Evolutionary conservation across 1,140 invertebrate genomes (phyloP).

Genomic region (Drosophila teissieri): DNA sequence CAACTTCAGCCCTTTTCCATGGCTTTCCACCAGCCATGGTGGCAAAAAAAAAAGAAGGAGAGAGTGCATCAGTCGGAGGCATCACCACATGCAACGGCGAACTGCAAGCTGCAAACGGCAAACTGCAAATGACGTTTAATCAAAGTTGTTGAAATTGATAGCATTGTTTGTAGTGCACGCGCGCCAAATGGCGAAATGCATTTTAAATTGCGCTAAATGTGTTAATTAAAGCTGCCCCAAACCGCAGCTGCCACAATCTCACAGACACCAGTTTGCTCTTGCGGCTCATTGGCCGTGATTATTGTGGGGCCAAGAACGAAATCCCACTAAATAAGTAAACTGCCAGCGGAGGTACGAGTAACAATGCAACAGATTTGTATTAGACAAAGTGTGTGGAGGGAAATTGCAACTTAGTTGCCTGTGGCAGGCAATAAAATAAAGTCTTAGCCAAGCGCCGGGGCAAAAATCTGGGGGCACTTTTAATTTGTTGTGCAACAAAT

Average conservation of each 20-base stretch:
- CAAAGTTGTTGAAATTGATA: conserved; percentile 83
- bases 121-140: conserved; percentile 82
- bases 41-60: too few relatives aligned
- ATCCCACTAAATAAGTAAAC: conserved; percentile 69
- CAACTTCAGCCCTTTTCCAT: conserved; percentile 23
- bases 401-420: conserved; percentile 70
- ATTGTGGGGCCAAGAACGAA: conserved; percentile 37
- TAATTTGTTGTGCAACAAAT: conserved; percentile 82
- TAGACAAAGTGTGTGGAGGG: conserved; percentile 37
- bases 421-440: conserved; percentile 80
- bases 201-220: conserved; percentile 74
- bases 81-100: conserved; percentile 30
- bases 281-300: conserved; percentile 59
- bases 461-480: conserved; percentile 55
- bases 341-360: conserved; percentile 14
- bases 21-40: neutral
- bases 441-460: conserved; percentile 54
- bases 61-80: too few relatives aligned
- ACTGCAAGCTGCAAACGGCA: conserved; percentile 61
- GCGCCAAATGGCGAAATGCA: conserved; percentile 67
- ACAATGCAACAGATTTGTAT: conserved; percentile 69
- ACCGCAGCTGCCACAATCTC: too few relatives aligned
- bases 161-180: conserved; percentile 68
- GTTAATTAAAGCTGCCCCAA: conserved; percentile 65
- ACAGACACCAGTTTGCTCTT: conserved; percentile 50